These are phyloP conservation scores for Biston stratarius DNA, from an alignment of 2,888 invertebrate species.

Conservation along the genomic window DNA sequence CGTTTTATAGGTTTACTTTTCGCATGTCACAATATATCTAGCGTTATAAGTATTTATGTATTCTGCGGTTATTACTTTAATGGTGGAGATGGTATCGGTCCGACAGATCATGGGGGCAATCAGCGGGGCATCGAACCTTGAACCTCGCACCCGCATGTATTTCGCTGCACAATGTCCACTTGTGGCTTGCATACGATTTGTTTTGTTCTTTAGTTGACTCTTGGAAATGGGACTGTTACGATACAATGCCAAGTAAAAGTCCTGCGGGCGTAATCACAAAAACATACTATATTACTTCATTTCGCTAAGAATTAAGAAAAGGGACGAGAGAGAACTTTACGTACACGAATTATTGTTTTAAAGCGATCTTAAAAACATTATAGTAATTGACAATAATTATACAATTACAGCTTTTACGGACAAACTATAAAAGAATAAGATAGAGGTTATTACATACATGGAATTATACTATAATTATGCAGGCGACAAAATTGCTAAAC, in stretches of 20 bases:
- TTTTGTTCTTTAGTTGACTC: conserved; percentile 40
- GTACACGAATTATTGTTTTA: too few species aligned
- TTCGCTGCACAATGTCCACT: conserved; percentile 69
- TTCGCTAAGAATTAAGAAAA: too few species aligned
- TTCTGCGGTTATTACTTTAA: conserved; percentile 55
- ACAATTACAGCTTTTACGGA: too few species aligned
- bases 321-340: too few species aligned
- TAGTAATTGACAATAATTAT: too few species aligned
- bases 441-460: too few species aligned
- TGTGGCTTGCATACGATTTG: conserved; percentile 56
- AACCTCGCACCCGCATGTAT: conserved; percentile 70
- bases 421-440: too few species aligned
- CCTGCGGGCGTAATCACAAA: too few species aligned
- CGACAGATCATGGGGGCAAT: conserved; percentile 72
- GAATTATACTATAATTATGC: too few species aligned
- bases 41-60: conserved; percentile 45
- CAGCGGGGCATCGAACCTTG: conserved; percentile 73
- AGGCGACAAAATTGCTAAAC: too few species aligned
- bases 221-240: conserved; percentile 38
- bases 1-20: conserved; percentile 25
- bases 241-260: conserved; percentile 46
- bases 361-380: too few species aligned
- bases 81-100: conserved; percentile 70
- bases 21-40: conserved; percentile 45
- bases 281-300: too few species aligned